These are phyloP conservation scores for Mormyrops attenuatus DNA, from an alignment of 2,797 vertebrate species.

Conservation along the genomic window DNA sequence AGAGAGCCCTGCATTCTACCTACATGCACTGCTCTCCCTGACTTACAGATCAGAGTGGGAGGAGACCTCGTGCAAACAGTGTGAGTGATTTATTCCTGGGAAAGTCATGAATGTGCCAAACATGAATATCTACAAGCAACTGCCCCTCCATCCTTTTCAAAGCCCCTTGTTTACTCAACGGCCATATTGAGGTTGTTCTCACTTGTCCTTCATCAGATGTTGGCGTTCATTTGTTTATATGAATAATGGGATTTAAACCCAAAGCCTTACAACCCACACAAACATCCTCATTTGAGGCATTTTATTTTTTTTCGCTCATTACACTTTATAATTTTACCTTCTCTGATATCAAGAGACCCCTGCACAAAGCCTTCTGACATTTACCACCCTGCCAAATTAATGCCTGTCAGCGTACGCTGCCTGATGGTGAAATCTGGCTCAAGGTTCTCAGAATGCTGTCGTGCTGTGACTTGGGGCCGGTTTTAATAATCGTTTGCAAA, in stretches of 20 bases:
- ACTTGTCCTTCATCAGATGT: background rate
- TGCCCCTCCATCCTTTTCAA: background rate
- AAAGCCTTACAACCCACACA: background rate
- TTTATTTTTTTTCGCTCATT: background rate
- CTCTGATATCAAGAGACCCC: background rate
- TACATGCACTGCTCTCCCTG: background rate
- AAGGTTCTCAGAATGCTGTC: background rate
- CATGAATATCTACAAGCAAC: background rate
- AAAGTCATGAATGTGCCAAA: background rate
- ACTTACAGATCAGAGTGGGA: background rate
- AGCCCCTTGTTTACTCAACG: background rate
- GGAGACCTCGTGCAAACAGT: background rate
- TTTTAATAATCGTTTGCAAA: background rate
- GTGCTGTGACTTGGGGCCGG: background rate
- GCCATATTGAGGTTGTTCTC: background rate
- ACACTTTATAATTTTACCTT: slow-evolving; percentile 6
- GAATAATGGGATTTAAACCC: background rate
- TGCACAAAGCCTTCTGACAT: slow-evolving; percentile 2
- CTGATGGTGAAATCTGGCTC: background rate
- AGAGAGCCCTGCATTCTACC: background rate
- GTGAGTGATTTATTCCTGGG: background rate
- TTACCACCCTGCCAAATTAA: background rate
- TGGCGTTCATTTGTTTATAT: background rate
- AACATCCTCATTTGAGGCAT: background rate
- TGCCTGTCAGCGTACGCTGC: background rate